phyloP scores from a whole-genome alignment of 2,888 invertebrate genomes.

The Agrilus mali region DNA sequence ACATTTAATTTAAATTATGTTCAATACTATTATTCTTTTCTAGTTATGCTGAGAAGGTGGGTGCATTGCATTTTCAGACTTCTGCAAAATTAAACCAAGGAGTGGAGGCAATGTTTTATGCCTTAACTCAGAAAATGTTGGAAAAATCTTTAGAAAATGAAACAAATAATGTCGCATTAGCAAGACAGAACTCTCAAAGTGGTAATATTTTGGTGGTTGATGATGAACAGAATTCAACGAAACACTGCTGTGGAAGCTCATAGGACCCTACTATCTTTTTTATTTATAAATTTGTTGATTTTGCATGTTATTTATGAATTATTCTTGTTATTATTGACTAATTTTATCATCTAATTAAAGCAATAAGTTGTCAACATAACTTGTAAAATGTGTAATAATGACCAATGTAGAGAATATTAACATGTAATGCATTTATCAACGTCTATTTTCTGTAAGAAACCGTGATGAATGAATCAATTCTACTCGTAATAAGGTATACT shows the following conservation, averaged over 20 bases:
- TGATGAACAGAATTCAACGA: slow-evolving; percentile 22
- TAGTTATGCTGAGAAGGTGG: slow-evolving; percentile 82
- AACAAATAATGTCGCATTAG: slow-evolving; percentile 20
- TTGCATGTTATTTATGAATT: background rate
- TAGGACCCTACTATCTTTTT: slow-evolving; percentile 10
- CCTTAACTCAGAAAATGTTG: slow-evolving; percentile 69
- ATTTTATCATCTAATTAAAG: background rate
- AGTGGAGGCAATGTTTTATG: slow-evolving; percentile 81
- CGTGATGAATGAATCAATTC: too few species aligned
- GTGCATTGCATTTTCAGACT: slow-evolving; percentile 84
- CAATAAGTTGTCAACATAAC: slow-evolving; percentile 1
- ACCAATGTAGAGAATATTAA: too few species aligned
- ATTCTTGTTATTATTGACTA: background rate
- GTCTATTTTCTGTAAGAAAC: too few species aligned
- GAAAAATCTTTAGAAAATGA: slow-evolving; percentile 27
- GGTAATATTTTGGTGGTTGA: slow-evolving; percentile 30
- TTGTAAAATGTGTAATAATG: too few species aligned
- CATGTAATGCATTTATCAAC: too few species aligned
- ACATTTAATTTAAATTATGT: too few species aligned
- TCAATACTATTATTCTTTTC: too few species aligned
- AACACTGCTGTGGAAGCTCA: slow-evolving; percentile 24
- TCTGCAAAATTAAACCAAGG: slow-evolving; percentile 89
- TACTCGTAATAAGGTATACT: too few species aligned
- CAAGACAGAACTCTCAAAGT: slow-evolving; percentile 27
- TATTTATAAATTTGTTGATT: background rate